Base-by-base conservation (phyloP, 2,888 invertebrate species). In the Synergus itoensis region DNA sequence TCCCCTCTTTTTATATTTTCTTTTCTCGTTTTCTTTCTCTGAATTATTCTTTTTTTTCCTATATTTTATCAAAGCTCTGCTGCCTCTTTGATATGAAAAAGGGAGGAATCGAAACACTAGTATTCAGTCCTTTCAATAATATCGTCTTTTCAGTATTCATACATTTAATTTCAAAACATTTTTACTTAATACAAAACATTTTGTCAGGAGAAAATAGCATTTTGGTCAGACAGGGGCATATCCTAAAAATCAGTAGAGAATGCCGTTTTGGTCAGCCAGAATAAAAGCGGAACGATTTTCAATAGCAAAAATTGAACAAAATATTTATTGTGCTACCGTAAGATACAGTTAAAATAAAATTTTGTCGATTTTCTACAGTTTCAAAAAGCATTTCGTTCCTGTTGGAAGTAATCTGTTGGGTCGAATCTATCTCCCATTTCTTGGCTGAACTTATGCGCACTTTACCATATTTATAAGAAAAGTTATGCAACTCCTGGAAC, bases 381-480 rank as follows among this genome's bases (percentile, higher is more conserved):
- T 60, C 4, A 4, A 18, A 4, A 60, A 60, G 4, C 3, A 60
- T 60, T 60, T 21, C 21, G 12, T 21, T 60, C 21, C 18, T 21
- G 60, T 21, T 21, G 60, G 21, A 60, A 21, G 12, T 12, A 60
- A 9, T 21, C 21, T 60, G 21, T 60, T 11, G 21, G 21, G 60
- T 60, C 21, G 60, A 9, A 60, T 60, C 12, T 18, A 60, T 60
- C 60, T 60, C 1, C 1, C 60, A 21, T 60, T 60, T 21, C 60
- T 21, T 60, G 11, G 60, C 21, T 4, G 21, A 21, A 60, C 21
- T 60, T 60, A 60, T 53, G 60, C 60, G 60, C 60, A 60, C 21
- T 60, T 60, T 60, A 60, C 60, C 60, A 60, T 60, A 60, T 60
- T 60, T 60, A 60, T 60, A 60, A 60, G 60, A 60, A 60, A 60